Base-by-base conservation (phyloP, 2,888 invertebrate genomes). In the Tethea ocularis region DNA sequence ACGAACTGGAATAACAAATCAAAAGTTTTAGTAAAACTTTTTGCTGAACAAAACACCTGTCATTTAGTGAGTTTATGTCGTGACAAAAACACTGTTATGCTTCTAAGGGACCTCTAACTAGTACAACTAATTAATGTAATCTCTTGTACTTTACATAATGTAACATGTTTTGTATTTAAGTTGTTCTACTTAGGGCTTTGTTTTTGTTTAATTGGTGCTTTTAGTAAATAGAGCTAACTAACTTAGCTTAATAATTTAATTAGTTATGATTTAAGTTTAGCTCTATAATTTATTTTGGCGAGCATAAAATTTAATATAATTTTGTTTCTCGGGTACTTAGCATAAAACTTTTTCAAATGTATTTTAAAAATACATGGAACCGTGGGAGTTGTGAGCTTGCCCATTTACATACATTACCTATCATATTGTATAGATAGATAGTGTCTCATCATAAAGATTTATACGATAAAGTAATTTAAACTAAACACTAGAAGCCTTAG, bases 61-160 rank as follows among this genome's bases (percentile, higher is more conserved):
- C 54, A 55, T 55, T 46, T 51, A 29, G 8, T 36, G 51, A 58
- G 8, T 20, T 23, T 53, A 46, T 20, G 54, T 33, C 15, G 33
- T 17, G 54, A 58, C 55, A 58, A 51, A 52, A 33, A 55, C 58
- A 51, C 33, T 36, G 55, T 17, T 33, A 51, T 51, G 58, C 57
- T 57, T 57, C 36, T 58, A 55, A 51, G 33, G 41, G 58, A 17
- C 22, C 22, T n/a, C 29, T 58, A 13, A 55, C 41, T 24, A 51
- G 41, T 20, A 24, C 24, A 36, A 54, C 33, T 58, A 58, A 58
- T 58, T 51, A 58, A 51, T 24, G 51, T 55, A 23, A 55, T 58
- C 58, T 54, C 23, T 23, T 17, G 55, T 51, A 46, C 20, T 46
- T 46, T 10, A 46, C 46, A 46, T 20, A 20, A 46, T 46, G 46